Conservation (phyloP, 2,113 vertebrate species). For the Ifrita kowaldi region DNA sequence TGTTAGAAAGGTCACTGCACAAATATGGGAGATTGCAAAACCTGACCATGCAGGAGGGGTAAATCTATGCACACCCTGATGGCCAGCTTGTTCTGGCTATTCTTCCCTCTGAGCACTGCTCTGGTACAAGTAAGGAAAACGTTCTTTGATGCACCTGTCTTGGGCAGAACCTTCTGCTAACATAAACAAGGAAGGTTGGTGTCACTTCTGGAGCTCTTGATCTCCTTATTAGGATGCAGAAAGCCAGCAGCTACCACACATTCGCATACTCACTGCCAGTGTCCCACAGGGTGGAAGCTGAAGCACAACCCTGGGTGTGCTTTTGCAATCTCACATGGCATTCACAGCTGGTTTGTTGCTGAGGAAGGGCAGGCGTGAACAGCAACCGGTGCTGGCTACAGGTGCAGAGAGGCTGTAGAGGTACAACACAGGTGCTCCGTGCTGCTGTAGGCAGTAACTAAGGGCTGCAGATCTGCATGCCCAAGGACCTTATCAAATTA, state of each 20-base stretch:
- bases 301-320: fast-evolving
- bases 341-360: background rate
- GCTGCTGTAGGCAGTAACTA: background rate
- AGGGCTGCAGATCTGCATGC: background rate
- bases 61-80: background rate
- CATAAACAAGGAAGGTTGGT: background rate
- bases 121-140: background rate
- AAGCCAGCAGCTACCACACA: background rate
- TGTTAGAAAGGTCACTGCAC: background rate
- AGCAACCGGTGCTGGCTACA: background rate
- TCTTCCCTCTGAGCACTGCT: background rate
- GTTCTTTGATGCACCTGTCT: background rate
- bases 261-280: background rate
- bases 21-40: background rate
- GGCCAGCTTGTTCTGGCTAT: background rate
- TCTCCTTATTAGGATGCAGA: background rate
- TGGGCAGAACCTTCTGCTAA: background rate
- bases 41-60: background rate
- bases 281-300: background rate
- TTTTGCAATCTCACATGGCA: background rate
- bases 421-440: fast-evolving
- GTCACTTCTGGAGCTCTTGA: background rate
- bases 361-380: background rate
- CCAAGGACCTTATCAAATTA: background rate
- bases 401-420: background rate